Conservation (phyloP, 2,113 vertebrate species). For the Coptodon bakossiorum region DNA sequence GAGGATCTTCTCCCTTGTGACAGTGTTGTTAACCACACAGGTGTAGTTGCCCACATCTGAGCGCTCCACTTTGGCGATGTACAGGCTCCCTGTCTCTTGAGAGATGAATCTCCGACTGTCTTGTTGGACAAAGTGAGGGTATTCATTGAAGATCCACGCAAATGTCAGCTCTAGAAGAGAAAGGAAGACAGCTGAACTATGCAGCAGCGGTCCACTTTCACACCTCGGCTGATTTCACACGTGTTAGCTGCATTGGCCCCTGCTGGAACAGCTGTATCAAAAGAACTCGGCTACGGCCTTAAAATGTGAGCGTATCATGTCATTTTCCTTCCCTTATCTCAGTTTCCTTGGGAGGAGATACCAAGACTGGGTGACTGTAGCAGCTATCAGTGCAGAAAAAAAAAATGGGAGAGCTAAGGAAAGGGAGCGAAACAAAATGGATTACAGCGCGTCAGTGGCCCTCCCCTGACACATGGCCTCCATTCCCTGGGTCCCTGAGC, state of each 20-base stretch:
- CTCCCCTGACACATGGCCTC: conserved; percentile 61
- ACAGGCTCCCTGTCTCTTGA: conserved; percentile 91
- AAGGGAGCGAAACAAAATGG: conserved; percentile 68
- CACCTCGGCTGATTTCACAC: background rate
- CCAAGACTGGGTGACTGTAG: conserved; percentile 14
- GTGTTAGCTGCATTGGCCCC: background rate
- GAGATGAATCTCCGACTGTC: conserved; percentile 89
- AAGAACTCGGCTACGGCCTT: background rate
- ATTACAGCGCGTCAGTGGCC: conserved; percentile 59
- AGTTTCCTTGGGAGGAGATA: conserved; percentile 16
- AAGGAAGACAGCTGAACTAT: background rate
- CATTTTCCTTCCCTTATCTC: background rate
- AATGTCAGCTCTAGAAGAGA: conserved; percentile 77
- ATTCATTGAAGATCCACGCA: conserved; percentile 94
- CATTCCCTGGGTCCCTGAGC: conserved; percentile 13
- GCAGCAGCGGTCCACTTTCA: background rate
- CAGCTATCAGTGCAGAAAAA: conserved; percentile 40
- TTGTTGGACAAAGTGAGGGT: conserved; percentile 86
- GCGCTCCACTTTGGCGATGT: conserved; percentile 89
- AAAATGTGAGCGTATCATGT: background rate
- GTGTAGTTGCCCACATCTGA: conserved; percentile 94
- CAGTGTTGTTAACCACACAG: conserved; percentile 82
- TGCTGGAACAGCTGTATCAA: background rate
- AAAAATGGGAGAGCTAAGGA: conserved; percentile 33
- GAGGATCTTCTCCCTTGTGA: conserved; percentile 74